Percentiles rank a stretch among this genome's conserved stretches.
phyloP scores from a whole-genome alignment of 2,797 vertebrate species.

The Phalanger gymnotis region DNA sequence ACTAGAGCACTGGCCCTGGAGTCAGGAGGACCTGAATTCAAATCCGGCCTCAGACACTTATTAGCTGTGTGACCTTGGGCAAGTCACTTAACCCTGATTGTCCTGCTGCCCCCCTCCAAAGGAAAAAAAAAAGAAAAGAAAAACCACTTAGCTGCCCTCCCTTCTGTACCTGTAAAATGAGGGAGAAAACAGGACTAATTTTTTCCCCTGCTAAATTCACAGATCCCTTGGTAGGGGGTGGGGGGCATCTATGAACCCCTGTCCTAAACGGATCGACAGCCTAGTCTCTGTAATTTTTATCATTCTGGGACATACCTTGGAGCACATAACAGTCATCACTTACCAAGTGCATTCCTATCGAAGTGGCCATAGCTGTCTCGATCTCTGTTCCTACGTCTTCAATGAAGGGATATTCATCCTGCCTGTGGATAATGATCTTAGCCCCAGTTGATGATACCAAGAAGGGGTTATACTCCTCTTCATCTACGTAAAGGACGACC shows the following conservation, averaged over 20 bases:
- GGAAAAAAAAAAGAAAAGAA: neutral
- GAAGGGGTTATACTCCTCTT: conserved; percentile 89
- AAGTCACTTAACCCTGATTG: too few relatives aligned
- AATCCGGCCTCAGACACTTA: too few relatives aligned
- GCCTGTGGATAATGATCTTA: conserved; percentile 87
- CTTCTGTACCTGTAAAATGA: neutral
- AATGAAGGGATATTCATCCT: conserved; percentile 87
- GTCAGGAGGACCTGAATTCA: too few relatives aligned
- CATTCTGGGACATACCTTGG: neutral
- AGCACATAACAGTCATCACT: conserved; percentile 60
- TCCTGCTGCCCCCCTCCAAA: too few relatives aligned
- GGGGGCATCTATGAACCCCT: neutral
- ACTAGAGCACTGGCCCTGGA: too few relatives aligned
- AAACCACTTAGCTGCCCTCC: neutral
- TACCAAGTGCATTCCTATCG: conserved; percentile 89
- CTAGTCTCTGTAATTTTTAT: neutral
- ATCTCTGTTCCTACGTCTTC: conserved; percentile 88
- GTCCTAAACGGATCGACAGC: neutral
- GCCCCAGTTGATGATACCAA: conserved; percentile 86
- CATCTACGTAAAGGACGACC: conserved; percentile 85
- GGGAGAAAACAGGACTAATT: neutral
- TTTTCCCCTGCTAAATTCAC: neutral
- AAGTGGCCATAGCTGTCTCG: conserved; percentile 84
- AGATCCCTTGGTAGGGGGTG: neutral
- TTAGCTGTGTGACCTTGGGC: too few relatives aligned